Conservation (phyloP, 2,113 vertebrate genomes). For the Nesogale talazaci region DNA sequence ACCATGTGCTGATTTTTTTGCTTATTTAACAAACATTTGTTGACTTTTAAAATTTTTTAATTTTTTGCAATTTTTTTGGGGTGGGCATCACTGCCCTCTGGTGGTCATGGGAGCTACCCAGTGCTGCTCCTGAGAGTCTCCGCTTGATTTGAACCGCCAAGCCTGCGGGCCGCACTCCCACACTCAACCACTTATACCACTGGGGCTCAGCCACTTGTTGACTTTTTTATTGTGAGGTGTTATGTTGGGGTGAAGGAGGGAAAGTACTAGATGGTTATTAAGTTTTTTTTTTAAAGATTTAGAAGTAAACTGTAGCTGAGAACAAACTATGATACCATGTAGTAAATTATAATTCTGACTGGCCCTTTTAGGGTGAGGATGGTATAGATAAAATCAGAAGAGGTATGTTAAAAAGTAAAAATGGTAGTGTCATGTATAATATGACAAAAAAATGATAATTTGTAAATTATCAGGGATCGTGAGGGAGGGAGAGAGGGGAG, state of each 20-base stretch:
- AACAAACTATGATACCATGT: background rate
- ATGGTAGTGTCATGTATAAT: background rate
- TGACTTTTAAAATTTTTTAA: too few relatives aligned
- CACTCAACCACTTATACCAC: too few relatives aligned
- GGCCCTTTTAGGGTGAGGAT: background rate
- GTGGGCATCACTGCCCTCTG: too few relatives aligned
- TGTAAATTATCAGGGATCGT: too few relatives aligned
- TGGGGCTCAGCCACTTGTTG: too few relatives aligned
- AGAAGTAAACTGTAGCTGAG: background rate
- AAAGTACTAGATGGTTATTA: conserved; percentile 37
- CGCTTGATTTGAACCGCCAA: too few relatives aligned
- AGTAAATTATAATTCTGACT: conserved; percentile 17
- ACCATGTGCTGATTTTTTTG: background rate
- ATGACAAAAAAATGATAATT: too few relatives aligned
- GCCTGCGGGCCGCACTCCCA: too few relatives aligned
- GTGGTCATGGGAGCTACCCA: too few relatives aligned
- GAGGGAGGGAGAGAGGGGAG: too few relatives aligned
- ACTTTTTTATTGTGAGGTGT: conserved; percentile 28
- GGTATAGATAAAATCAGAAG: background rate
- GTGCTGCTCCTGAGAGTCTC: too few relatives aligned
- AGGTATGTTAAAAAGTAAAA: background rate
- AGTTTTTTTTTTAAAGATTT: conserved; percentile 16
- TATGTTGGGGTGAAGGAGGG: background rate
- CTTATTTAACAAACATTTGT: background rate
- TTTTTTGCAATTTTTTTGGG: too few relatives aligned